phyloP scores from a whole-genome alignment of 2,888 invertebrate genomes.

The Cosmia trapezina region DNA sequence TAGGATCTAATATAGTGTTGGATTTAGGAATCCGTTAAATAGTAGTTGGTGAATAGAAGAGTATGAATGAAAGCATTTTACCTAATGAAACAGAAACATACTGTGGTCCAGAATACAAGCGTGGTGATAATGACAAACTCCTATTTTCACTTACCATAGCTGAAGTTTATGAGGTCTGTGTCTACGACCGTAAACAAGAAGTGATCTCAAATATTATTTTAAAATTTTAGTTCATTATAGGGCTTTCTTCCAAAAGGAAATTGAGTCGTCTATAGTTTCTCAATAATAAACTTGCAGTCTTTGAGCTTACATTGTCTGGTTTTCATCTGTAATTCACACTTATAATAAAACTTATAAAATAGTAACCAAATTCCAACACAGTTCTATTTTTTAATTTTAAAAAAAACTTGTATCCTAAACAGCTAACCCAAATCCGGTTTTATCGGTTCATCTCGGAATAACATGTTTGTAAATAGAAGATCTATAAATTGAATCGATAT shows the following conservation, averaged over 20 bases:
- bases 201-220: neutral
- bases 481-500: constrained; percentile 31
- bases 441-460: constrained; percentile 8
- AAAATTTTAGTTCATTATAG: neutral
- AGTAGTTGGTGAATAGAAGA: neutral
- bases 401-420: neutral
- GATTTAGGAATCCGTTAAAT: neutral
- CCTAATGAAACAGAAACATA: neutral
- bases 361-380: neutral
- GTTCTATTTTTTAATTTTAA: neutral
- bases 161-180: neutral
- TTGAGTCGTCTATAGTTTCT: neutral
- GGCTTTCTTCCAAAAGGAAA: neutral
- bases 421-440: constrained; percentile 2
- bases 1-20: neutral
- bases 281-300: constrained; percentile 1
- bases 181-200: neutral
- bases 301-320: neutral
- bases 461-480: constrained; percentile 34
- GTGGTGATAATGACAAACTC: neutral
- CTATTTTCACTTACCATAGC: neutral
- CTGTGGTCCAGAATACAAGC: neutral
- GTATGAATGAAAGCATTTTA: neutral
- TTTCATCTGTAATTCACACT: neutral
- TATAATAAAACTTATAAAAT: constrained; percentile 3